Evolutionary conservation across 2,888 invertebrate genomes (phyloP), one percentile per base, ranked within the genome.

Genomic region (Byasa hedistus): DNA sequence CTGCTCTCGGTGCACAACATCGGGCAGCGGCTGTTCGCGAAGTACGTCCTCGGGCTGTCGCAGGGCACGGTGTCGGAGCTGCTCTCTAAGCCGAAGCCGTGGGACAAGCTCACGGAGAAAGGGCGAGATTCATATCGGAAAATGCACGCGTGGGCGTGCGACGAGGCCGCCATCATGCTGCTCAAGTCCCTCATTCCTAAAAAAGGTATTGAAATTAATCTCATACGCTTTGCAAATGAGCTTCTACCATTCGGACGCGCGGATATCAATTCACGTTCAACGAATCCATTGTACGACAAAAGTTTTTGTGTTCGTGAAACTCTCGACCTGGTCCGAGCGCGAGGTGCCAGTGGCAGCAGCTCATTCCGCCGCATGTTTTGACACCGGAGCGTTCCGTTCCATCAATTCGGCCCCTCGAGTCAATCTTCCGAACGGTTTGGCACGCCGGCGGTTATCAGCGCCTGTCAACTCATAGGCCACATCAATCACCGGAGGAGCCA

Each of bases 101-200:
- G 99, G 99, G 98, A 99, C 92, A 99, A 99, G 91, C 93, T 99
- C 82, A 99, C 99, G 68, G 99, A 99, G 92, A 99, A 99, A 88
- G 99, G 99, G 48, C 93, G 99, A 65, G 99, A 99, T 92, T 99
- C 99, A 78, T 99, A 99, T 92, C 93, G 99, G 81, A 99, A 99
- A 92, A 99, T 99, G 98, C 98, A 99, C 92, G 98, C 98, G 79
- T 99, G 99, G 99, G 98, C 99, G 74, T 97, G 97, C 87, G 99
- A 99, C 92, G 98, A 99, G 84, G 96, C 96, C 80, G 98, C 99
- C 80, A 97, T 99, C 80, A 94, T 98, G 93, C 95, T 99, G 78
- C 95, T 99, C 86, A 99, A 99, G 92, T 97, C 98, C 75, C 96
- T 99, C 86, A 98, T 99, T 92, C 98, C 98, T 86, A 98, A 97